Base-by-base conservation (phyloP, 2,888 invertebrate genomes). In the Agrenia bidenticulata region DNA sequence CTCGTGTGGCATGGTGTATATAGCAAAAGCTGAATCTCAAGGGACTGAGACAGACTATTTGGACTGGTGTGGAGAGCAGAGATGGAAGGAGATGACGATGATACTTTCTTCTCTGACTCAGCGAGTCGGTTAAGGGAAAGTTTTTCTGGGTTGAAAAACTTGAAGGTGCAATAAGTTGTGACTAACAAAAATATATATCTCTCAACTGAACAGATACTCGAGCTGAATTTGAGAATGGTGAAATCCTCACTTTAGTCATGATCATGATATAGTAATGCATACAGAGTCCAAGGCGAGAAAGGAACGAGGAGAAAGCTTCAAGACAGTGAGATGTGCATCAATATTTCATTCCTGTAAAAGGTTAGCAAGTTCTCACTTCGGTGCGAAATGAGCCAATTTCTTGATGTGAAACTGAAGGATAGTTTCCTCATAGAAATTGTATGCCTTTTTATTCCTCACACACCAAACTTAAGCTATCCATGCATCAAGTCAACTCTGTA, bases 321-420 rank as follows among this genome's bases (percentile, higher is more conserved):
- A 59, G 63, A 64, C 63, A 64, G 60, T 64, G 60, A 64, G 69
- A 67, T 67, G 67, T 64, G 63, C 69, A 71, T 74, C 72, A 73
- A 76, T 76, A 76, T 76, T 76, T 76, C 74, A 74, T 74, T 72
- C 66, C 61, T 58, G 67, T 72, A 73, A 76, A 74, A 74, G 74
- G 73, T 76, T 74, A 70, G 76, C 74, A 76, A 74, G 70, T 76
- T 74, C 76, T 73, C 74, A 76, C 76, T 73, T 73, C 64, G 55
- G 63, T 67, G 64, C 58, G 63, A 71, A 74, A 72, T 74, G 74
- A 71, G 72, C 66, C 72, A 71, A 72, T 74, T 72, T 71, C 72
- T 74, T 72, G 70, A 74, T 70, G 74, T 72, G 74, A 72, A 72
- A 60, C 69, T 72, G 70, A 74, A 66, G 70, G 70, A 74, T 74